Conservation (phyloP, 2,797 vertebrate genomes). For the Hemibagrus guttatus region DNA sequence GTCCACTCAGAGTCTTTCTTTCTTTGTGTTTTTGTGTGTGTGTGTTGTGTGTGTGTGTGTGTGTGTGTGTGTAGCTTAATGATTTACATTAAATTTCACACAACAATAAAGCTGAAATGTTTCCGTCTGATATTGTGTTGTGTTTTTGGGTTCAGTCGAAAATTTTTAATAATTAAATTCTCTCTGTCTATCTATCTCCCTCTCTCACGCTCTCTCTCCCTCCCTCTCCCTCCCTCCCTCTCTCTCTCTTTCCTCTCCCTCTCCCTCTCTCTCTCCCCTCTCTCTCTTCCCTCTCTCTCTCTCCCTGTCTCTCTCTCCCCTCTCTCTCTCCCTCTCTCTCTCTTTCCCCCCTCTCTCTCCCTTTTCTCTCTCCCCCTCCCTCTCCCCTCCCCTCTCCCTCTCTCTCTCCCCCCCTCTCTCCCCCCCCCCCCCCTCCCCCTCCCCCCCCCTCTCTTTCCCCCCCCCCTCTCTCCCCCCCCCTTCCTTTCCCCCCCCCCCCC, state of each 20-base stretch:
- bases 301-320: background rate
- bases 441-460: no score
- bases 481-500: no score
- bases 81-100: background rate
- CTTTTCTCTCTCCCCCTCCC: no score
- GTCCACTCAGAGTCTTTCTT: background rate
- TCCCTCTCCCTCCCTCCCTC: background rate
- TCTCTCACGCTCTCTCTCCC: background rate
- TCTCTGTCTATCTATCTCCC: no score
- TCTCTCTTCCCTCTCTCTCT: no score
- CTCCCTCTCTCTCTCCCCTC: background rate
- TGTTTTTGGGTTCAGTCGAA: background rate
- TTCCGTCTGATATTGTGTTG: background rate
- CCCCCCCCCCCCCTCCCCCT: background rate
- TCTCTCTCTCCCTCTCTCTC: background rate
- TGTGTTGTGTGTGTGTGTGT: conserved; percentile 14
- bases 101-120: conserved; percentile 7
- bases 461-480: no score
- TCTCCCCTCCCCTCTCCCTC: no score
- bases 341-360: no score
- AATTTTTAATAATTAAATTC: no score
- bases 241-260: no score
- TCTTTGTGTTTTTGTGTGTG: background rate
- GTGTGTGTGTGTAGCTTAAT: background rate
- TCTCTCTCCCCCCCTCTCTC: no score